A percentile compares a stretch with the other conserved stretches of the same genome.
Conservation (phyloP, 2,113 vertebrate genomes). For the Anser cygnoides region DNA sequence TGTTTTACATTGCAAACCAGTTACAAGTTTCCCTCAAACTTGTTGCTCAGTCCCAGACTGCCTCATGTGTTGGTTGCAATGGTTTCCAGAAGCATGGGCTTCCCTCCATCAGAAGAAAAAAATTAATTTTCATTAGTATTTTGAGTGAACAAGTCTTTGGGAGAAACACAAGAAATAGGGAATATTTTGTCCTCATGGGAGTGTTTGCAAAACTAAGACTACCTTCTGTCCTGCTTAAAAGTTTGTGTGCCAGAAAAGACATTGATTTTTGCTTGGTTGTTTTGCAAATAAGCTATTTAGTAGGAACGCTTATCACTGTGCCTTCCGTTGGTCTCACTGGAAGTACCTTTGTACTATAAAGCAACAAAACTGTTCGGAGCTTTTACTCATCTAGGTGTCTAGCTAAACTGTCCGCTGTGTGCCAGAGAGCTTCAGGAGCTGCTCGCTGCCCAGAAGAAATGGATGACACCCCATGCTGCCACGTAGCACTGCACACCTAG, state of each 20-base stretch:
- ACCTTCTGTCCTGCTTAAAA: neutral
- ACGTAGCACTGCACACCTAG: too few relatives aligned
- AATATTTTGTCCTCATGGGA: neutral
- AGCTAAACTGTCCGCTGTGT: neutral
- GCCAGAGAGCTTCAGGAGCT: neutral
- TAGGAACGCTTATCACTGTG: neutral
- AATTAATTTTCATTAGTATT: neutral
- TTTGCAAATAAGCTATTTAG: neutral
- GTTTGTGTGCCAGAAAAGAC: neutral
- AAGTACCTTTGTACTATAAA: neutral
- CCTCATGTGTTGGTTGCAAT: neutral
- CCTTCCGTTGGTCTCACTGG: neutral
- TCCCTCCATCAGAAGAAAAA: neutral
- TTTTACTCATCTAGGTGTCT: neutral
- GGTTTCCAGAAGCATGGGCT: neutral
- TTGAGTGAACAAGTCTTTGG: neutral
- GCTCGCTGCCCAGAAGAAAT: neutral
- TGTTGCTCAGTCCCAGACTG: neutral
- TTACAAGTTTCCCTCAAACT: neutral
- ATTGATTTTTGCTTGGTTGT: neutral
- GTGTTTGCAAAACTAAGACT: neutral
- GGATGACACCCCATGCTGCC: neutral
- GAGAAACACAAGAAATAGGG: neutral
- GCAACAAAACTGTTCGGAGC: neutral
- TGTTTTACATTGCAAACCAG: neutral